Evolutionary conservation across 2,797 vertebrate genomes (phyloP).

Genomic region (Danio tinwini): DNA sequence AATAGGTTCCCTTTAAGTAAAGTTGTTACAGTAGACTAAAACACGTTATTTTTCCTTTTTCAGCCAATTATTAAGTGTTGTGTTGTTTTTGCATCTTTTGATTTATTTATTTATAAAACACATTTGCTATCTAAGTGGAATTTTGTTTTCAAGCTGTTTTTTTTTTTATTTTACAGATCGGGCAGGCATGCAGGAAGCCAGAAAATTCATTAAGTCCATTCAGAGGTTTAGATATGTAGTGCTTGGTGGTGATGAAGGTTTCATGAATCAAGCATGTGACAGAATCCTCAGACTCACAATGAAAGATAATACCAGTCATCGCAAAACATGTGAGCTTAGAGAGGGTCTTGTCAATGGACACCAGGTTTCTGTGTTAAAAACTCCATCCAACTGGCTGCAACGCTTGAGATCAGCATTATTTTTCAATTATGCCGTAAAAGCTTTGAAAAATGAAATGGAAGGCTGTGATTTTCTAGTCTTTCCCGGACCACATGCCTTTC

Average conservation of each 20-base stretch:
- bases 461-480: background rate
- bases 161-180: slow-evolving; percentile 24
- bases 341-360: background rate
- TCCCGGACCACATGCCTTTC: slow-evolving; percentile 36
- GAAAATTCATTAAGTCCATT: background rate
- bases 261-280: background rate
- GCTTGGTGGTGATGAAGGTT: background rate
- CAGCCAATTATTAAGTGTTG: too few species aligned
- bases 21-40: too few species aligned
- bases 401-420: background rate
- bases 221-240: background rate
- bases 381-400: background rate
- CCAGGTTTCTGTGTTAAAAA: slow-evolving; percentile 1
- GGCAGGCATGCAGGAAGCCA: background rate
- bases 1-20: too few species aligned
- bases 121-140: too few species aligned
- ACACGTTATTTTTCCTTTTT: too few species aligned
- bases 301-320: background rate
- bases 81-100: too few species aligned
- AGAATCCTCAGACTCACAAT: background rate
- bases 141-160: too few species aligned
- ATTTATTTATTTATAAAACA: too few species aligned
- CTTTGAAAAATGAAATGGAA: background rate
- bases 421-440: background rate
- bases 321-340: background rate